Evolutionary conservation across 2,113 vertebrate species (phyloP).

Genomic region (Melanostigma gelatinosum): DNA sequence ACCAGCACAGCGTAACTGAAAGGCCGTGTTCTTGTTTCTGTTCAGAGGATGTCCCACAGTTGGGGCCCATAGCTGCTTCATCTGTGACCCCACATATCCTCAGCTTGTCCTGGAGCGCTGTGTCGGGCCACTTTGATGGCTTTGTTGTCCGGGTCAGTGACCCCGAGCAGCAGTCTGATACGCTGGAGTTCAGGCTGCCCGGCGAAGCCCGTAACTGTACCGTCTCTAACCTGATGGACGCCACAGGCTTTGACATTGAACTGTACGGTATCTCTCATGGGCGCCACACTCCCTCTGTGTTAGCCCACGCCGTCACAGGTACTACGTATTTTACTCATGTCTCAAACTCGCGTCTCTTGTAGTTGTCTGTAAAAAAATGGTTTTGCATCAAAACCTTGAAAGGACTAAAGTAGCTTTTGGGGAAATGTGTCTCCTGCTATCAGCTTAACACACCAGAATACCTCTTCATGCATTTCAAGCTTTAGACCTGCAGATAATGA

Average conservation of each 20-base stretch:
- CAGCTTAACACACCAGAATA: not conserved
- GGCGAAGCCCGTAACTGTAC: conserved; percentile 69
- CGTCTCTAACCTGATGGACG: conserved; percentile 78
- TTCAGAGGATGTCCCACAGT: conserved; percentile 81
- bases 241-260: conserved; percentile 80
- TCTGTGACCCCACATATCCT: conserved; percentile 79
- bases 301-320: conserved; percentile 80
- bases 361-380: not conserved
- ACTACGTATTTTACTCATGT: conserved; percentile 72
- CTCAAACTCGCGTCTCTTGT: not conserved
- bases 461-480: not conserved
- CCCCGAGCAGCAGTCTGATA: conserved; percentile 75
- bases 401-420: not conserved
- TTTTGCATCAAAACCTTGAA: not conserved
- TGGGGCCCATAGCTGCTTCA: conserved; percentile 77
- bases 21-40: conserved; percentile 66
- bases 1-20: conserved; percentile 49
- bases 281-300: conserved; percentile 78
- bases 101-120: conserved; percentile 80
- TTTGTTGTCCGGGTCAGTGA: conserved; percentile 83
- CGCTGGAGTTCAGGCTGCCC: conserved; percentile 77
- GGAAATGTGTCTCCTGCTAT: not conserved
- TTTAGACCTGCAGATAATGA: not conserved
- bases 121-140: conserved; percentile 81
- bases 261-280: conserved; percentile 82